Conservation (phyloP, 1,140 invertebrate species). For the Eumeta japonica region DNA sequence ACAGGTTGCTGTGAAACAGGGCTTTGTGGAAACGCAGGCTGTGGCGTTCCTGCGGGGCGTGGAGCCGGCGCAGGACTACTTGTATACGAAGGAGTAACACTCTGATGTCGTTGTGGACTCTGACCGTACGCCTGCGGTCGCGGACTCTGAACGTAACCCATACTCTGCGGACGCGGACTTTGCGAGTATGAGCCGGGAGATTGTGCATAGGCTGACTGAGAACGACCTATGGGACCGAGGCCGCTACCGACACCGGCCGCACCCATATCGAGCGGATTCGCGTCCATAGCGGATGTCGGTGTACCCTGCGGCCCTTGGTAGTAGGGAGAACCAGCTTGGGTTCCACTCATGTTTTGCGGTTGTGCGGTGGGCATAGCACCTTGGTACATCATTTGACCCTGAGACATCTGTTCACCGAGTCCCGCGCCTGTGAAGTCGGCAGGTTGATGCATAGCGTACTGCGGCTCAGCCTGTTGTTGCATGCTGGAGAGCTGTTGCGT, state of each 20-base stretch:
- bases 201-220: conserved; percentile 16
- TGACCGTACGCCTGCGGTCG: conserved; percentile 19
- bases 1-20: conserved; percentile 35
- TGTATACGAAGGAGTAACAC: conserved; percentile 9
- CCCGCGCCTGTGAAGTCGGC: no score
- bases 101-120: conserved; percentile 19
- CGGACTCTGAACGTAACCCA: conserved; percentile 17
- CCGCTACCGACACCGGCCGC: no score
- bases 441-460: no score
- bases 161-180: conserved; percentile 15
- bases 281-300: no score
- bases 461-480: background rate
- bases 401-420: background rate
- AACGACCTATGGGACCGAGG: no score
- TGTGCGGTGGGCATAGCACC: background rate
- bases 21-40: conserved; percentile 18
- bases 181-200: conserved; percentile 18
- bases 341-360: background rate
- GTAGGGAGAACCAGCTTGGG: background rate
- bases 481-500: conserved; percentile 15
- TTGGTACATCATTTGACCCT: conserved; percentile 16
- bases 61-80: conserved; percentile 18
- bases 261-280: no score
- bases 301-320: background rate
- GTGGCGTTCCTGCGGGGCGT: conserved; percentile 28